These are phyloP conservation scores for Plebejus anna DNA, from an alignment of 2,888 invertebrate species.

Conservation along the genomic window DNA sequence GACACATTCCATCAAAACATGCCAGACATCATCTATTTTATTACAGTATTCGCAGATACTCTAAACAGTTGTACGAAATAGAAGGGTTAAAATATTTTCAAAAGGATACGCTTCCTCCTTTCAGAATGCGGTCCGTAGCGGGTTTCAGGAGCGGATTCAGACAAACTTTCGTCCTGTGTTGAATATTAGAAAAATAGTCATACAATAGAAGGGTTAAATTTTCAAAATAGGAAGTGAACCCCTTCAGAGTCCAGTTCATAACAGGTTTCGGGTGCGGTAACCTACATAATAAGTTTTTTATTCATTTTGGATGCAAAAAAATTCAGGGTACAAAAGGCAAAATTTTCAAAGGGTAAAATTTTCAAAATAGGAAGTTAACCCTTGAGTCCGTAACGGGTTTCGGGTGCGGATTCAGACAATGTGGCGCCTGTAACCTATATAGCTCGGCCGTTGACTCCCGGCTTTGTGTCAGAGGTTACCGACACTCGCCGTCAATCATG, in stretches of 20 bases:
- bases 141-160: too few relatives aligned
- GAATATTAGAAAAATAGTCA: too few relatives aligned
- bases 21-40: too few relatives aligned
- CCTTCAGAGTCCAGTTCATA: slow-evolving; percentile 25
- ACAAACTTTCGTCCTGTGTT: slow-evolving; percentile 37
- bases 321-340: too few relatives aligned
- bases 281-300: too few relatives aligned
- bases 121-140: neutral
- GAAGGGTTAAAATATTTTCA: too few relatives aligned
- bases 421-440: slow-evolving; percentile 78
- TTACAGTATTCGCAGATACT: too few relatives aligned
- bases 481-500: slow-evolving; percentile 23
- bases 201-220: slow-evolving; percentile 36
- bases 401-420: slow-evolving; percentile 60
- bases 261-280: too few relatives aligned
- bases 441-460: slow-evolving; percentile 66
- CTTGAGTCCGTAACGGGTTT: slow-evolving; percentile 29
- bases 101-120: too few relatives aligned
- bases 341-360: neutral
- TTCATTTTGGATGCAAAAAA: too few relatives aligned
- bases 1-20: too few relatives aligned
- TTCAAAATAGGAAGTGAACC: slow-evolving; percentile 9
- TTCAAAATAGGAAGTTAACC: slow-evolving; percentile 21
- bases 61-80: too few relatives aligned
- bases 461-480: slow-evolving; percentile 28